Conservation (phyloP, 2,888 invertebrate genomes). For the Rhamphomyia laevipes region DNA sequence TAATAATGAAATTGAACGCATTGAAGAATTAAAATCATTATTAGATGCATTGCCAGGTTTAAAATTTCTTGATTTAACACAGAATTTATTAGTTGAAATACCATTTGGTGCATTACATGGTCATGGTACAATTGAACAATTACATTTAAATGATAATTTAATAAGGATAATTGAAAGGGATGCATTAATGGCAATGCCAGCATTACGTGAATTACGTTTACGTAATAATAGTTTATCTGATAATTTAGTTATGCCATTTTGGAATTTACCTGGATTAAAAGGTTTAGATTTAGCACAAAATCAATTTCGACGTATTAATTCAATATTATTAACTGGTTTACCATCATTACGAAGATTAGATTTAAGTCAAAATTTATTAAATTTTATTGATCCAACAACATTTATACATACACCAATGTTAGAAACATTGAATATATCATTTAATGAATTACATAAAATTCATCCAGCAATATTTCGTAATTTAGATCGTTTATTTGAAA, state of each 20-base stretch:
- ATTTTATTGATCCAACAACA: constrained; percentile 56
- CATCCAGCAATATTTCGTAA: constrained; percentile 69
- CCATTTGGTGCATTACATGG: constrained; percentile 68
- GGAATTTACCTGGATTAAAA: constrained; percentile 75
- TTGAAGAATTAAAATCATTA: constrained; percentile 60
- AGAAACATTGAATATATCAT: constrained; percentile 69
- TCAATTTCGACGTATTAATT: constrained; percentile 57
- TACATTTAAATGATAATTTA: constrained; percentile 70
- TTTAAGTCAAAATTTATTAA: constrained; percentile 60
- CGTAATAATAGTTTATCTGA: constrained; percentile 73
- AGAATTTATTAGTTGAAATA: constrained; percentile 63
- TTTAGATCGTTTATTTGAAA: constrained; percentile 60
- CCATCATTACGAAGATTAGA: constrained; percentile 66
- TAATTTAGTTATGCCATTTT: constrained; percentile 60
- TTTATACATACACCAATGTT: constrained; percentile 60
- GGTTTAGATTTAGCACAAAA: constrained; percentile 72
- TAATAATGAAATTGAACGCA: constrained; percentile 63
- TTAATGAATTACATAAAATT: constrained; percentile 56
- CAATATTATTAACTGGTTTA: constrained; percentile 58
- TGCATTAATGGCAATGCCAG: constrained; percentile 73
- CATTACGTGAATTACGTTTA: constrained; percentile 66
- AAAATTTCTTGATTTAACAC: constrained; percentile 65
- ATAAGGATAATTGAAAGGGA: constrained; percentile 63
- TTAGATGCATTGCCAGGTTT: constrained; percentile 66
- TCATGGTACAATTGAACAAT: constrained; percentile 65